A percentile compares a stretch with the other conserved stretches of the same genome.
Conservation (phyloP, 2,113 vertebrate genomes). For the Cebus imitator region DNA sequence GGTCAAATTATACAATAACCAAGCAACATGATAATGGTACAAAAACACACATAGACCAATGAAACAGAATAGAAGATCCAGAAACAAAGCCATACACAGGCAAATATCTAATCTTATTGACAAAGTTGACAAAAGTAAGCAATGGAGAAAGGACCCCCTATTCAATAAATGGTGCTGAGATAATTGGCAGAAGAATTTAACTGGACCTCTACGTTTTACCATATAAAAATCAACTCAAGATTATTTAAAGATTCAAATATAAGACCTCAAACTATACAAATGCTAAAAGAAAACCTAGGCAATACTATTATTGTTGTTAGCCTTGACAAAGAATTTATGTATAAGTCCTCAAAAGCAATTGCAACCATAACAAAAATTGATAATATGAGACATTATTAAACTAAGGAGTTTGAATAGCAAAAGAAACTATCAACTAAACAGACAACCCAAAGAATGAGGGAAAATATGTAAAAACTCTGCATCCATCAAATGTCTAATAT, state of each 20-base stretch:
- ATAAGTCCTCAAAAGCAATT: neutral
- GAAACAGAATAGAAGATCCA: neutral
- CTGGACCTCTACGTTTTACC: neutral
- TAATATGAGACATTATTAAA: neutral
- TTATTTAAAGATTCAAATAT: neutral
- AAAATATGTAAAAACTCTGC: too few species aligned
- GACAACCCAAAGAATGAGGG: too few species aligned
- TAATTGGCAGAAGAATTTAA: too few species aligned
- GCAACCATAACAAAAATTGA: neutral
- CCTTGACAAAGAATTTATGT: neutral
- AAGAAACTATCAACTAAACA: too few species aligned
- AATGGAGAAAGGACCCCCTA: neutral
- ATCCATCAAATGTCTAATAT: too few species aligned
- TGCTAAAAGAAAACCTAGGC: neutral
- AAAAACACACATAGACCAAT: neutral
- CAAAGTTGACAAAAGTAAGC: neutral
- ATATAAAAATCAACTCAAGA: neutral
- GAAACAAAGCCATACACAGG: neutral
- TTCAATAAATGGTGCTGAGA: too few species aligned
- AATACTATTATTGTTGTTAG: neutral
- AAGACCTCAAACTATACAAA: neutral
- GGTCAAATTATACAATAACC: fast-evolving
- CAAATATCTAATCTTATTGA: neutral
- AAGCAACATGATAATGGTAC: neutral
- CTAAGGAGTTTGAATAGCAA: neutral